Evolutionary conservation across 2,797 vertebrate species (phyloP).

Genomic region (Cynopterus sphinx): DNA sequence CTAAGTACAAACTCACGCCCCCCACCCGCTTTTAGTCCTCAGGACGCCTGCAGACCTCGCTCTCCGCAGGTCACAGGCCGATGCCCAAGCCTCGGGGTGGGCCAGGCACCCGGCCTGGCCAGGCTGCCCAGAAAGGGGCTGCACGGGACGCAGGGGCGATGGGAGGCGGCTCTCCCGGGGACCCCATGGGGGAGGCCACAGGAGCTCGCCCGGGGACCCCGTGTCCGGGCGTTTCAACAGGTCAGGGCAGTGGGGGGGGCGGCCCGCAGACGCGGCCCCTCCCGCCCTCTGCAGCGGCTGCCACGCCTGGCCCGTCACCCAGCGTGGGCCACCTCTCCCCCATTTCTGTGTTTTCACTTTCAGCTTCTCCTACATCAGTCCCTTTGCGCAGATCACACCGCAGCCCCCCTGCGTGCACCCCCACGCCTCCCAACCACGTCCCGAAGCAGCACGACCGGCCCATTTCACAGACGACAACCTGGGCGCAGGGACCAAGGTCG

Average conservation of each 20-base stretch:
- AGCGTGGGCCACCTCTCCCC: not conserved
- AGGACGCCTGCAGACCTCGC: rapidly evolving
- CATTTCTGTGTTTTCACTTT: not conserved
- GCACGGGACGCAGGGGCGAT: rapidly evolving
- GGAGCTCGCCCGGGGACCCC: not conserved
- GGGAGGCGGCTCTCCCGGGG: rapidly evolving
- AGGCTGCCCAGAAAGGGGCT: not conserved
- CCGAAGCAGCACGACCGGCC: not conserved
- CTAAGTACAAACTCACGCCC: rapidly evolving
- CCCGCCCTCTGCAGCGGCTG: no score
- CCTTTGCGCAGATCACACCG: not conserved
- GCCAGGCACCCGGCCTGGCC: rapidly evolving
- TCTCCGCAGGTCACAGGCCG: not conserved
- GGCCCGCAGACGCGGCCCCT: rapidly evolving
- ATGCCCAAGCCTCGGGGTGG: not conserved
- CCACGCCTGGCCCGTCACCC: no score
- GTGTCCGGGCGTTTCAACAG: no score
- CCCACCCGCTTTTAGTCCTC: rapidly evolving
- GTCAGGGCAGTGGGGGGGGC: not conserved
- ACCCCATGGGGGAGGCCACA: rapidly evolving
- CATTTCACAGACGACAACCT: not conserved
- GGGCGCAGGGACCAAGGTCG: not conserved
- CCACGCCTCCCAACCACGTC: not conserved
- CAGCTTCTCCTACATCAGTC: not conserved
- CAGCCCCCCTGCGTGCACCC: not conserved